A percentile compares a stretch with the other conserved stretches of the same genome.
These are phyloP conservation scores for Perognathus longimembris DNA, from an alignment of 2,113 vertebrate genomes.

Conservation along the genomic window DNA sequence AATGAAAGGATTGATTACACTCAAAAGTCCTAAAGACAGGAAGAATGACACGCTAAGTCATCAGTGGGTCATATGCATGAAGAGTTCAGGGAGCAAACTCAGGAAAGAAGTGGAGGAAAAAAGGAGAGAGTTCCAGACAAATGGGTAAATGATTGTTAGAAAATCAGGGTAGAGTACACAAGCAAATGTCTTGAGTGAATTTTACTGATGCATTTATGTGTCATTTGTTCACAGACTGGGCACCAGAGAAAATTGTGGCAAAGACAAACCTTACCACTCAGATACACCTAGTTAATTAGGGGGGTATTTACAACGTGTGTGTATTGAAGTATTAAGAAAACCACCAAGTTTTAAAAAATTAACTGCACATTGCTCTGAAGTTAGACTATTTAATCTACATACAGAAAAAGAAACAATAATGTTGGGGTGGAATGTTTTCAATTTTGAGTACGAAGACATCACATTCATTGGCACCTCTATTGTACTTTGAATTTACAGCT, in stretches of 20 bases:
- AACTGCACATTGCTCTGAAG: background rate
- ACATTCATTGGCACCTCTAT: background rate
- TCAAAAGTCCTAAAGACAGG: rapidly evolving
- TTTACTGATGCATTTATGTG: background rate
- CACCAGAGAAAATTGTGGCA: background rate
- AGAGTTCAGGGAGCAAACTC: background rate
- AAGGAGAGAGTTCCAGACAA: background rate
- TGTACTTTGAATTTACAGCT: background rate
- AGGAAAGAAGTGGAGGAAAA: background rate
- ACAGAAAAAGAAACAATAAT: background rate
- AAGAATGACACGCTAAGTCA: background rate
- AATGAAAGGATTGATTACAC: background rate
- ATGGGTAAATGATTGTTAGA: background rate
- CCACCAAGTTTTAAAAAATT: background rate
- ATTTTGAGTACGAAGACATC: background rate
- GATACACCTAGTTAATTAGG: rapidly evolving
- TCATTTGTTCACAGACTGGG: background rate
- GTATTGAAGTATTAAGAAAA: background rate
- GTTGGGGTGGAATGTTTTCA: background rate
- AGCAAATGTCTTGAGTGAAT: background rate
- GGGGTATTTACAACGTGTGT: background rate
- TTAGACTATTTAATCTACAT: background rate
- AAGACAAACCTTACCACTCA: too few species aligned
- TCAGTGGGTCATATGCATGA: background rate
- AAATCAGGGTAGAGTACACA: background rate